A percentile compares a stretch with the other conserved stretches of the same genome.
Evolutionary conservation across 2,113 vertebrate genomes (phyloP).

Genomic region (Neomonachus schauinslandi): DNA sequence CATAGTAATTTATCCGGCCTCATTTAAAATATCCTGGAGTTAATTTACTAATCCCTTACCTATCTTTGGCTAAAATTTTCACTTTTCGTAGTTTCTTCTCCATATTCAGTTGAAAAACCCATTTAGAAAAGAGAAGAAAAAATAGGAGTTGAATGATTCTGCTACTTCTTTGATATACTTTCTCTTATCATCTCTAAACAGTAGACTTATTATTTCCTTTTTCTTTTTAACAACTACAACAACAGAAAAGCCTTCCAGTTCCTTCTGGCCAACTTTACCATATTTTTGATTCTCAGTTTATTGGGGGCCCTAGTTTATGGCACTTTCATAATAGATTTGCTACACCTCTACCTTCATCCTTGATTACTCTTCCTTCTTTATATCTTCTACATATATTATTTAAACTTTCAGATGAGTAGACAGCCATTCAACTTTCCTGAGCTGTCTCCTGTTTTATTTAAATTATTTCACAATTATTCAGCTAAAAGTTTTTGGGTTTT

Average conservation of each 20-base stretch:
- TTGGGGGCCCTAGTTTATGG: background rate
- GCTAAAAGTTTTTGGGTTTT: background rate
- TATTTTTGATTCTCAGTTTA: background rate
- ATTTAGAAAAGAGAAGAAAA: background rate
- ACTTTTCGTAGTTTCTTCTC: slow-evolving; percentile 15
- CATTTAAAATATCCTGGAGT: background rate
- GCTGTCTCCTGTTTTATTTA: background rate
- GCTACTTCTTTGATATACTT: slow-evolving; percentile 4
- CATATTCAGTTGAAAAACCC: background rate
- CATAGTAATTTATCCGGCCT: background rate
- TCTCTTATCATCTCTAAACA: slow-evolving; percentile 12
- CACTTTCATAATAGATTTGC: background rate
- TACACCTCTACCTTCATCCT: background rate
- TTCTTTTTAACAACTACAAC: background rate
- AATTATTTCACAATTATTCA: background rate
- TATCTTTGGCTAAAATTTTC: background rate
- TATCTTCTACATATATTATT: background rate
- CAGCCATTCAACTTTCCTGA: background rate
- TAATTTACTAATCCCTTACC: background rate
- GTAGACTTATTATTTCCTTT: slow-evolving; percentile 13
- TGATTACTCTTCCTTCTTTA: background rate
- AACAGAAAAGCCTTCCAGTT: background rate
- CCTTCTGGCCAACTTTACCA: background rate
- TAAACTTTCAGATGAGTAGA: slow-evolving; percentile 1
- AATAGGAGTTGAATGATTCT: background rate